phyloP scores from a whole-genome alignment of 2,113 vertebrate species.

The Eublepharis macularius region DNA sequence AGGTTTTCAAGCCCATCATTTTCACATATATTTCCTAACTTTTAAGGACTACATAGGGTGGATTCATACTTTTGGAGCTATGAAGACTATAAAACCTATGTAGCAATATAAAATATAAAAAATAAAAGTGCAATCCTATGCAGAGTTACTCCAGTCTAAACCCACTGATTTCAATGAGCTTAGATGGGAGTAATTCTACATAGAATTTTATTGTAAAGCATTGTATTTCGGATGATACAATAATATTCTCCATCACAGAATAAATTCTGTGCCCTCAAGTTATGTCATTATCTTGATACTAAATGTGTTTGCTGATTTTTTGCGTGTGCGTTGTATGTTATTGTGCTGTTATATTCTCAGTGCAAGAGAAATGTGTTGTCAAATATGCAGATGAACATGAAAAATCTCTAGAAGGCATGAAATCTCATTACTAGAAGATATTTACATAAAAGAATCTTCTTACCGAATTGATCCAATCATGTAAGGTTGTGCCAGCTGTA shows the following conservation, averaged over 20 bases:
- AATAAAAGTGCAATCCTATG: no score
- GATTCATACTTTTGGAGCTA: neutral
- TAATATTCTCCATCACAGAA: neutral
- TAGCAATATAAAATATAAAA: neutral
- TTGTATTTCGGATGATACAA: neutral
- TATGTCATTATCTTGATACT: neutral
- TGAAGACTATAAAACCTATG: neutral
- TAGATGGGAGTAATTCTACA: no score
- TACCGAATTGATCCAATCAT: slow-evolving; percentile 90
- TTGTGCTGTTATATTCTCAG: neutral
- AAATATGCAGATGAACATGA: slow-evolving; percentile 9
- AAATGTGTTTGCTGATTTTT: slow-evolving; percentile 13
- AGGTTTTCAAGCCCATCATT: neutral
- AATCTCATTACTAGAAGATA: slow-evolving; percentile 2
- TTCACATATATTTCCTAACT: neutral
- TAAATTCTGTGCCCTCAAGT: slow-evolving; percentile 6
- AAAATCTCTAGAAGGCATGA: slow-evolving; percentile 10
- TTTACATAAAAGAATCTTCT: slow-evolving; percentile 56
- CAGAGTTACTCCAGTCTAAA: no score
- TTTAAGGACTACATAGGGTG: neutral
- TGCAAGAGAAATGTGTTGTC: neutral
- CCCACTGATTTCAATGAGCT: no score
- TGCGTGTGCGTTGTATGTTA: neutral
- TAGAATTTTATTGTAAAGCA: neutral
- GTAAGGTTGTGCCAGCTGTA: slow-evolving; percentile 96